Base-by-base conservation (phyloP, 92 coral and sea anemone species). In the Montipora capitata region DNA sequence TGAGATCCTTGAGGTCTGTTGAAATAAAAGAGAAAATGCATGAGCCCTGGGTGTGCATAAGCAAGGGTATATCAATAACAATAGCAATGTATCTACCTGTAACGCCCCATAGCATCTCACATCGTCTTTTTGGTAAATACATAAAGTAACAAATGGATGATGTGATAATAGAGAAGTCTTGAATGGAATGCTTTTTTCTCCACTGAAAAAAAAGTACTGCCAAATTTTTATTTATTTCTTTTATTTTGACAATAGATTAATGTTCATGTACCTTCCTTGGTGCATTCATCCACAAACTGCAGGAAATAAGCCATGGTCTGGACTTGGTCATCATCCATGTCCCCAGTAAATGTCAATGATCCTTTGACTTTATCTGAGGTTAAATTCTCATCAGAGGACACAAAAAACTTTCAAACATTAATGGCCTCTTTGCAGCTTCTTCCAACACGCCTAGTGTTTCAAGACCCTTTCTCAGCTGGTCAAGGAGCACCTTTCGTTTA, bases 321-420 rank as follows among this genome's bases (percentile, higher is more conserved):
- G 35, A 43, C 74, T 40, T 80, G 88, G 40, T 62, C 70, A 35
- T 71, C 43, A 17, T 45, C 13, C 68, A 88, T 40, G 27, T 52
- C 52, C 42, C 42, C 61, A 14, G 76, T 54, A 57, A 68, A 70
- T 67, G 54, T 68, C 18, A 89, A 51, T 39, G 77, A 16, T 13
- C 11, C 74, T 64, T 54, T 83, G 38, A 84, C 74, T 42, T 56
- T 77, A 10, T 65, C 89, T 3, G 89, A 5, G 7, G 78, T 77
- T 43, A 78, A 18, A 27, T 65, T 35, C 2, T 16, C 40, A 15
- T 72, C 88, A 18, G 61, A 43, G n/a, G 27, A 16, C 40, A 83
- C 88, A 73, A 83, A 86, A 78, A 66, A 68, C 43, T 62, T 82
- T 86, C 85, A 86, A 86, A 77, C 77, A 62, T 75, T 49, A 67